A percentile compares a stretch with the other conserved stretches of the same genome.
Conservation (phyloP, 1,140 invertebrate genomes). For the Eupristina koningsbergeri region DNA sequence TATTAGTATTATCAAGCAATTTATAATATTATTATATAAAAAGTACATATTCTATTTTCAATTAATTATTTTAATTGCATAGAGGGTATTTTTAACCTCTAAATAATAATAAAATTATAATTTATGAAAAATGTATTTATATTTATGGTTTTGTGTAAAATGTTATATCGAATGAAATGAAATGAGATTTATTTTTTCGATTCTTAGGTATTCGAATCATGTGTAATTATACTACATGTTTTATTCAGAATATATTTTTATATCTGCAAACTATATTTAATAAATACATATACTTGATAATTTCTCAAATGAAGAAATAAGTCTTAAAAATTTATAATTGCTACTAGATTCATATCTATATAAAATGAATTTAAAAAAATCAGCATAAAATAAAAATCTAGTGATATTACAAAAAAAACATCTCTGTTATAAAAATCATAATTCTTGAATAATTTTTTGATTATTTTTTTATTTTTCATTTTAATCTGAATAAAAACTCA, state of each 20-base stretch:
- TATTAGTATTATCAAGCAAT: no score
- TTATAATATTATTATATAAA: no score
- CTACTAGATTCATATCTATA: background rate
- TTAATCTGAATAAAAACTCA: background rate
- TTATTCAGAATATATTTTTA: conserved; percentile 23
- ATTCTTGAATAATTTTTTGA: background rate
- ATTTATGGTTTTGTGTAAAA: background rate
- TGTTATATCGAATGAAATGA: background rate
- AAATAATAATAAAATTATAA: no score
- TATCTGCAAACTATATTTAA: background rate
- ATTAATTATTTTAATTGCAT: background rate
- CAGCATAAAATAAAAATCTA: background rate
- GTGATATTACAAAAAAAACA: background rate
- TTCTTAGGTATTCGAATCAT: background rate
- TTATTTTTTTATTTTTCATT: background rate
- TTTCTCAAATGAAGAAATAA: background rate
- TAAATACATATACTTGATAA: background rate
- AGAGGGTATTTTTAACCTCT: background rate
- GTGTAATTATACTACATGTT: conserved; percentile 13
- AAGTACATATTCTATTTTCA: no score
- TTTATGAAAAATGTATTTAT: no score
- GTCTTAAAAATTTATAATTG: background rate
- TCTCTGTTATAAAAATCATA: background rate
- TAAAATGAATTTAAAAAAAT: background rate
- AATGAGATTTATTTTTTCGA: conserved; percentile 17